Conservation (phyloP, 2,888 invertebrate species). For the Mesochorus sp. region DNA sequence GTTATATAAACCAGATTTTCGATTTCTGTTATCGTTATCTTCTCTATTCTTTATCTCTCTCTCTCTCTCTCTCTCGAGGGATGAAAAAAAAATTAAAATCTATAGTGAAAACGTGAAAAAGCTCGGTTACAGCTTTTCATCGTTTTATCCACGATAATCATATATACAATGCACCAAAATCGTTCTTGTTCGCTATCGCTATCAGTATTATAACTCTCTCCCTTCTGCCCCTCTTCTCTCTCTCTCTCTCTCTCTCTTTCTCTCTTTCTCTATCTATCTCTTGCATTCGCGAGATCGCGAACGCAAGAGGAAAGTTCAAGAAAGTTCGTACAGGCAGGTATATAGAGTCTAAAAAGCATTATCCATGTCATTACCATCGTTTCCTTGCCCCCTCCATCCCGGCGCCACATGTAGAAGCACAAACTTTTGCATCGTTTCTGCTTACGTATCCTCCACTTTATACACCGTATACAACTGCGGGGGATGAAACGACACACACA, state of each 20-base stretch:
- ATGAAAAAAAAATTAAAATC: background rate
- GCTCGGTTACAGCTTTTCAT: constrained; percentile 3
- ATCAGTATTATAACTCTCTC: background rate
- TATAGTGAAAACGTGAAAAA: background rate
- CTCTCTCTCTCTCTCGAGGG: too few relatives aligned
- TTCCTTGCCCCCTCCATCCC: constrained; percentile 13
- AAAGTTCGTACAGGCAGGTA: constrained; percentile 46
- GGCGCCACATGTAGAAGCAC: constrained; percentile 17
- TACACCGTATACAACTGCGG: background rate
- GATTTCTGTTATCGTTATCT: too few relatives aligned
- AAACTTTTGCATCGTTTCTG: constrained; percentile 53
- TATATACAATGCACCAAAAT: background rate
- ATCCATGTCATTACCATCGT: constrained; percentile 63
- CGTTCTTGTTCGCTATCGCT: constrained; percentile 13
- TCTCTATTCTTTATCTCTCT: too few relatives aligned
- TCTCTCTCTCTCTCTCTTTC: background rate
- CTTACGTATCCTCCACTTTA: constrained; percentile 33
- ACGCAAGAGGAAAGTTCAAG: constrained; percentile 34
- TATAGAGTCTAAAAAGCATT: constrained; percentile 59
- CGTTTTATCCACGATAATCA: background rate
- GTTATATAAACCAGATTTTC: too few relatives aligned
- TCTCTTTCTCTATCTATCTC: constrained; percentile 19
- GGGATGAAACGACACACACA: constrained; percentile 7
- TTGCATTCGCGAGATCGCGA: too few relatives aligned
- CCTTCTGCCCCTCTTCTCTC: background rate